A percentile compares a stretch with the other conserved stretches of the same genome.
phyloP scores from a whole-genome alignment of 92 coral and sea anemone genomes.

The Phenganax marumi region DNA sequence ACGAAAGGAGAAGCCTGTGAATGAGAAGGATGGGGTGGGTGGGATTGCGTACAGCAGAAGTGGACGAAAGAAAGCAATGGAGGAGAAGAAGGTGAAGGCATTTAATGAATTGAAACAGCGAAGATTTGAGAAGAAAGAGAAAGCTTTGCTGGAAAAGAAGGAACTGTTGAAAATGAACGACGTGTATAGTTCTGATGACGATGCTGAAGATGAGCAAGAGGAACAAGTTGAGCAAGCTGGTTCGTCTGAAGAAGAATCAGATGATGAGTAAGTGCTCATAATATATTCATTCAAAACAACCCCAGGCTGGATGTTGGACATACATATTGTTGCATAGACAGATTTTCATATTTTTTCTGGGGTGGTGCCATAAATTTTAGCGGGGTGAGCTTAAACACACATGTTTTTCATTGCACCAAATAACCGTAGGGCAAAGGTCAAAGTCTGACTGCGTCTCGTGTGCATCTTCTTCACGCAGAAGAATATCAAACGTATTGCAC shows the following conservation, averaged over 20 bases:
- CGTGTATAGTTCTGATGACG: slow-evolving; percentile 89
- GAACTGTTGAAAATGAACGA: slow-evolving; percentile 89
- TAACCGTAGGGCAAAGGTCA: too few species aligned
- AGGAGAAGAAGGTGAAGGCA: slow-evolving; percentile 94
- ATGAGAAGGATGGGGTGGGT: slow-evolving; percentile 64
- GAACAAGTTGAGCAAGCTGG: slow-evolving; percentile 79
- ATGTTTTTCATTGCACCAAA: too few species aligned
- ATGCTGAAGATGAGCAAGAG: slow-evolving; percentile 92
- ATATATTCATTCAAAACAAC: background rate
- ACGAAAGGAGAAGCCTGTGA: slow-evolving; percentile 70
- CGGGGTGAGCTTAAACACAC: too few species aligned
- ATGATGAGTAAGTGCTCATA: slow-evolving; percentile 70
- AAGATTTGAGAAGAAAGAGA: slow-evolving; percentile 85
- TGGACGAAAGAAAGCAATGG: slow-evolving; percentile 86
- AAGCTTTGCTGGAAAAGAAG: slow-evolving; percentile 80
- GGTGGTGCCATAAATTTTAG: too few species aligned
- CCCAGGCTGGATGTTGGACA: background rate
- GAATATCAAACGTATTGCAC: too few species aligned
- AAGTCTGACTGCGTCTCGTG: too few species aligned
- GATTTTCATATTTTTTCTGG: too few species aligned
- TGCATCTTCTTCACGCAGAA: too few species aligned
- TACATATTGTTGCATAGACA: background rate
- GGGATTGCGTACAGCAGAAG: slow-evolving; percentile 91
- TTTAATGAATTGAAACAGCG: slow-evolving; percentile 86
- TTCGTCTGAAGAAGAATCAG: slow-evolving; percentile 86